Evolutionary conservation across 2,113 vertebrate species (phyloP), one percentile per base, ranked within the genome.

Genomic region (Rana temporaria): DNA sequence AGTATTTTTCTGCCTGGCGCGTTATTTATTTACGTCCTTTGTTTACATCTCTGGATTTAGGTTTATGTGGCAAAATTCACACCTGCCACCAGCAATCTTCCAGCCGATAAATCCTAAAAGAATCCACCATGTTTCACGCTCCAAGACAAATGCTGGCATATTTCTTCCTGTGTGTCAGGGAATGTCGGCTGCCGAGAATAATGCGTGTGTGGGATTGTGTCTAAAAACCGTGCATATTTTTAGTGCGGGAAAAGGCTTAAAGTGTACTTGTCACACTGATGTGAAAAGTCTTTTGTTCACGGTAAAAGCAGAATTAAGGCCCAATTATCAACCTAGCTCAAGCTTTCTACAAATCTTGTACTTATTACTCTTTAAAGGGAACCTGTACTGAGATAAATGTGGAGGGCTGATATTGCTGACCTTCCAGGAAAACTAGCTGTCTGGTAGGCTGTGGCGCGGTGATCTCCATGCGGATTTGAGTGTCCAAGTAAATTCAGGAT

Each of bases 1-100:
- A 38, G 56, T 24, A 62, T 42, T 42, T 60, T n/a, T 34, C 6
- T 18, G 12, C 18, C 12, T 19, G 14, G 30, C 56, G 32, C 12
- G n/a, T 75, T 74, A 74, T 74, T 60, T 74, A 74, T 71, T 55
- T 26, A 71, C 71, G 32, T 60, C 55, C 71, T 20, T 60, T 74
- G 71, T 38, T 62, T 63, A 63, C 60, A 20, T 63, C 60, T 63
- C 19, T 63, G 60, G 24, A 63, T 63, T 60, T 75, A 60, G 72
- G 12, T 42, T 75, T 75, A 75, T 75, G 56, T 75, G 56, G 32
- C 56, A 3, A 62, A 60, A 75, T 60, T 62, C 72, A 42, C 72
- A 62, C 19, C 56, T 60, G 55, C 56, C 30, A 62, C 32, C 17
- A 62, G 56, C 72, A 24, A 62, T 62, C 19, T 18, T 20, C 34